Evolutionary conservation across 1,140 invertebrate genomes (phyloP), one percentile per base, ranked within the genome.

Genomic region (Lepidostoma basale): DNA sequence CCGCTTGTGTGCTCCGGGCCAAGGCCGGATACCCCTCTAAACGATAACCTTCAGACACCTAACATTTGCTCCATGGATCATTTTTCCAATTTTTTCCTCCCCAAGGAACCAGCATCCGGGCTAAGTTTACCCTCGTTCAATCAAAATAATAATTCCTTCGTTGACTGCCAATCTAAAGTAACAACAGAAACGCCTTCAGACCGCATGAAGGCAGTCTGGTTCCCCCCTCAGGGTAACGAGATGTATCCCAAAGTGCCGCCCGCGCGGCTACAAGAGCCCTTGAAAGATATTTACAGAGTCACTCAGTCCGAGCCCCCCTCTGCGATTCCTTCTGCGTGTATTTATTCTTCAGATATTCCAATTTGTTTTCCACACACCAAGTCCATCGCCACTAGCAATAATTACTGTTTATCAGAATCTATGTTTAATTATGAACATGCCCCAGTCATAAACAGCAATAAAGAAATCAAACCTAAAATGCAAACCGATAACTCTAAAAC

Each of bases 1-100:
- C 90, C 90, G 1, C 77, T 92, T 10, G 90, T 92, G 0, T 88
- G 87, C 1, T 79, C 79, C 66, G 82, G 82, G 1, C 81, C 81
- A 67, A 76, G 82, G 70, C 81, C 81, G 12, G 82, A 84, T 45
- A 83, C 81, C 44, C 82, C 82, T 3, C 76, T 78, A 9, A 62
- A 67, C 36, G 71, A 73, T 39, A 73, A 69, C 40, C 30, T 69
- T 6, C 71, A 73, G 45, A 69, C 71, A 18, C 71, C 71, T 3
- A 68, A 69, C 47, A 68, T 72, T 14, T 72, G 67, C 42, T 68
- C 70, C 2, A 58, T 73, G 49, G 71, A 73, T 62, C 63, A 68
- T 45, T 73, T 73, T 54, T 62, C 68, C n/a, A 67, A 56, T 30
- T 73, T 73, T 25, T 73, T 73, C 30, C 25, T 65, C 16, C 49